A percentile compares a stretch with the other conserved stretches of the same genome.
phyloP scores from a whole-genome alignment of 1,140 invertebrate genomes.

The Ruditapes philippinarum region DNA sequence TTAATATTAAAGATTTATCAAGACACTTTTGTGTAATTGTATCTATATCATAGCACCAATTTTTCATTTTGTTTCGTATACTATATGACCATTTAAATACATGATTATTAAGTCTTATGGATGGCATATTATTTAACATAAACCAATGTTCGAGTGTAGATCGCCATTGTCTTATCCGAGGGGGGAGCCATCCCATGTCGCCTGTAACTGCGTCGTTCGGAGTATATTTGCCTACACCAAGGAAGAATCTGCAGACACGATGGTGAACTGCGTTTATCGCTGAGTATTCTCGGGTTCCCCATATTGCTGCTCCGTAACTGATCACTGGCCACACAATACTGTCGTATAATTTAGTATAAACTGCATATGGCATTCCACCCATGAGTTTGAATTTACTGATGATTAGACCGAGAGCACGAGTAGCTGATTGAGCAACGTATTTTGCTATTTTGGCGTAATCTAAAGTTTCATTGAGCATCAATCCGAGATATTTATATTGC shows the following conservation, averaged over 20 bases:
- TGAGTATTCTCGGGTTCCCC: no score
- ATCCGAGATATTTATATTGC: constrained; percentile 3
- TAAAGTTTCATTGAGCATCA: neutral
- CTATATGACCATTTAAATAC: neutral
- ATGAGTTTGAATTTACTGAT: neutral
- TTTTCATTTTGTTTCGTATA: no score
- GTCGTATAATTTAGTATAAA: constrained; percentile 16
- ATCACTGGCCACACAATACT: constrained; percentile 31
- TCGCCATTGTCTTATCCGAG: no score
- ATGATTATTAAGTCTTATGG: constrained; percentile 3
- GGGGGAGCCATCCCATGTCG: no score
- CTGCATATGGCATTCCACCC: neutral
- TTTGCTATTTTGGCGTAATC: constrained; percentile 1
- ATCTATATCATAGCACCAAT: no score
- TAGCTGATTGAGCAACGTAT: constrained; percentile 4
- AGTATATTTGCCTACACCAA: constrained; percentile 36
- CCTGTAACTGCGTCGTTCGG: neutral
- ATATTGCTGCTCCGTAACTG: no score
- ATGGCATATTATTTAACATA: neutral
- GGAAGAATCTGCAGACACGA: constrained; percentile 10
- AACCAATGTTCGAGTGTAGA: neutral
- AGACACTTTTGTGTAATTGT: no score
- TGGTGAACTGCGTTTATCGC: no score
- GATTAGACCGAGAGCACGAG: neutral
- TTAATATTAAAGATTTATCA: no score